Evolutionary conservation across 1,140 invertebrate species (phyloP).

Genomic region (Paracyclopina nana): DNA sequence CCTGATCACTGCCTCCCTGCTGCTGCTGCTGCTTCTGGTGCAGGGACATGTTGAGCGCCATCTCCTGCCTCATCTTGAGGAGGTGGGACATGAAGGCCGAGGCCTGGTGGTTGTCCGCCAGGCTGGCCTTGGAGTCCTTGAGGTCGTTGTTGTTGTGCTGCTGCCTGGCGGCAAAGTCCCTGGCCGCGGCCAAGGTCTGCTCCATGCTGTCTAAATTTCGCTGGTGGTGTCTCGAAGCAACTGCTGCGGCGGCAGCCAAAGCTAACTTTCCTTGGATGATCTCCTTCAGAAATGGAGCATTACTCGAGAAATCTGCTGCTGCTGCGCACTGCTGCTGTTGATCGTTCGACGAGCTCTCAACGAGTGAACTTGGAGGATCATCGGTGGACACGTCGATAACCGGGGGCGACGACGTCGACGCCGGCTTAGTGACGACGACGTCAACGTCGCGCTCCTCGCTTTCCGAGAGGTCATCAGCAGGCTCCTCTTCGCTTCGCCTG

Average conservation of each 20-base stretch:
- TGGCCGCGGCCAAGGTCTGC: slow-evolving; percentile 15
- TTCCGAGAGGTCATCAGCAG: too few species aligned
- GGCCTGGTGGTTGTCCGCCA: slow-evolving; percentile 26
- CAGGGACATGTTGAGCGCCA: slow-evolving; percentile 14
- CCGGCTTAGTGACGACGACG: too few species aligned
- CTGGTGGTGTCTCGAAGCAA: slow-evolving; percentile 14
- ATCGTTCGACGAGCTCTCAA: too few species aligned
- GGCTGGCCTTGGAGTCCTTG: slow-evolving; percentile 37
- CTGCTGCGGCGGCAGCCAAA: slow-evolving; percentile 17
- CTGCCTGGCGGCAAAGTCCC: slow-evolving; percentile 18
- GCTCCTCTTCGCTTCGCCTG: too few species aligned
- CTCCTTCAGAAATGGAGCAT: slow-evolving; percentile 29
- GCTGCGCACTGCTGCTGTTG: too few species aligned
- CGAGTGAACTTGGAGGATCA: too few species aligned
- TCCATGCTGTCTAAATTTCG: slow-evolving; percentile 15
- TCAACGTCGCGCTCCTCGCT: too few species aligned
- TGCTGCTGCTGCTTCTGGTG: slow-evolving; percentile 28
- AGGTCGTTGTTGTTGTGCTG: slow-evolving; percentile 21
- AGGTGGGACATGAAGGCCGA: slow-evolving; percentile 20
- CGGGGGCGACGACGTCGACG: too few species aligned
- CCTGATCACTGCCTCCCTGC: slow-evolving; percentile 28
- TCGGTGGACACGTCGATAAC: too few species aligned
- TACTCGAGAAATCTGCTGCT: too few species aligned
- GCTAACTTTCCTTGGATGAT: slow-evolving; percentile 28
- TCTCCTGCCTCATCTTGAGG: slow-evolving; percentile 20